phyloP scores from a whole-genome alignment of 2,888 invertebrate genomes.

The Drosophila longiperda region DNA sequence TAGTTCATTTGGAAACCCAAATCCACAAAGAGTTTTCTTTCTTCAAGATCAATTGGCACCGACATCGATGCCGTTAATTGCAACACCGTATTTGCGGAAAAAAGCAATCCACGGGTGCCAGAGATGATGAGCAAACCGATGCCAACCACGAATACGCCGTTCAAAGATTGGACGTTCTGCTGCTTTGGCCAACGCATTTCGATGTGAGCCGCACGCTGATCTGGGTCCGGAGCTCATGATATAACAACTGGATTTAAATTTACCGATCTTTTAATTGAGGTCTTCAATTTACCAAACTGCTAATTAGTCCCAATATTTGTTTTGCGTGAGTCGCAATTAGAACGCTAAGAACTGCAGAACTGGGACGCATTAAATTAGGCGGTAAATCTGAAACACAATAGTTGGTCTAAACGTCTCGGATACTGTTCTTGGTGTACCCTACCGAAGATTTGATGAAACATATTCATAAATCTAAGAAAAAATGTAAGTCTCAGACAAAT shows the following conservation, averaged over 20 bases:
- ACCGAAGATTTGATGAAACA: not conserved
- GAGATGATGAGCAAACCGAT: conserved; percentile 3
- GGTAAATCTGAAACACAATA: conserved; percentile 20
- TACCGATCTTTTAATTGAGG: conserved; percentile 55
- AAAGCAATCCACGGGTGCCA: conserved; percentile 39
- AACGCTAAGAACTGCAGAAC: conserved; percentile 40
- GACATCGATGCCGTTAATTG: conserved; percentile 77
- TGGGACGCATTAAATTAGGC: conserved; percentile 15
- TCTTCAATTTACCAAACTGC: conserved; percentile 59
- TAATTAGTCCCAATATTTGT: conserved; percentile 62
- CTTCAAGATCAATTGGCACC: conserved; percentile 68
- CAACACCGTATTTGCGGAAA: conserved; percentile 51
- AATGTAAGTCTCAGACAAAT: not conserved
- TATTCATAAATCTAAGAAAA: not conserved
- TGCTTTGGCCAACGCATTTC: conserved; percentile 55
- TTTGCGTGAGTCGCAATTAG: conserved; percentile 65
- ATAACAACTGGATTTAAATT: conserved; percentile 11
- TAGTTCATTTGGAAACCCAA: conserved; percentile 84
- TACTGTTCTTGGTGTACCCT: conserved; percentile 16
- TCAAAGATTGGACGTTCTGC: conserved; percentile 25
- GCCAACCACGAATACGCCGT: conserved; percentile 27
- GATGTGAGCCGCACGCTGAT: conserved; percentile 38
- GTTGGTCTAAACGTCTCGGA: not conserved
- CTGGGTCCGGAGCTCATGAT: conserved; percentile 22
- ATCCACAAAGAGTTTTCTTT: conserved; percentile 81